Evolutionary conservation across 2,797 vertebrate genomes (phyloP).

Genomic region (Schizopygopsis malacanthus): DNA sequence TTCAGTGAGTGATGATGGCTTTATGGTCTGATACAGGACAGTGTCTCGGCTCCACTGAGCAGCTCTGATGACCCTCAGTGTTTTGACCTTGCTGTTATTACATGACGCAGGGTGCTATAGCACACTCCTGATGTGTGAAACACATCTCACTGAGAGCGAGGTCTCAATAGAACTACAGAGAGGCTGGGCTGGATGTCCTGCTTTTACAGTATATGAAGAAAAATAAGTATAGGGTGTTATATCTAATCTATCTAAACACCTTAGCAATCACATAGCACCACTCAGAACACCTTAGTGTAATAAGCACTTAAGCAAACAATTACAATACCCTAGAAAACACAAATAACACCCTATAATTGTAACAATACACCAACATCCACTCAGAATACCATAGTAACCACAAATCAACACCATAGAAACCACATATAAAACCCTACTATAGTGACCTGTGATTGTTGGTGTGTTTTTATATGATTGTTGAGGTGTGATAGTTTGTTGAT

Average conservation of each 20-base stretch:
- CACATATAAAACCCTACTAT: not conserved
- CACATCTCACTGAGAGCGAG: not conserved
- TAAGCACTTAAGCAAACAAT: too few relatives aligned
- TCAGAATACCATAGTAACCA: not conserved
- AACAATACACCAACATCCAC: not conserved
- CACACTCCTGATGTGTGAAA: not conserved
- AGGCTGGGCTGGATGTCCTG: not conserved
- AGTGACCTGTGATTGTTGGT: not conserved
- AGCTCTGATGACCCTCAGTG: conserved; percentile 36
- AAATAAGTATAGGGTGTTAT: not conserved
- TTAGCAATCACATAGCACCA: too few relatives aligned
- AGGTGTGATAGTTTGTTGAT: too few relatives aligned
- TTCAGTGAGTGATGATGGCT: not conserved
- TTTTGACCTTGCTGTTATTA: conserved; percentile 56
- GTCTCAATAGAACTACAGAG: not conserved
- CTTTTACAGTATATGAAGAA: not conserved
- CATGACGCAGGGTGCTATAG: conserved; percentile 17
- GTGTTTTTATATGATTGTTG: not conserved
- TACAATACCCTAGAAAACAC: too few relatives aligned
- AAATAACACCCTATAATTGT: too few relatives aligned
- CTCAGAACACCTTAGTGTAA: too few relatives aligned
- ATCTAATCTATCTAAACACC: too few relatives aligned
- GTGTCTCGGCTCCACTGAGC: too few relatives aligned
- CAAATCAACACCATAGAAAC: not conserved
- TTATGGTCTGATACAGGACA: not conserved